Evolutionary conservation across 2,113 vertebrate genomes (phyloP).

Genomic region (Hymenochirus boettgeri): DNA sequence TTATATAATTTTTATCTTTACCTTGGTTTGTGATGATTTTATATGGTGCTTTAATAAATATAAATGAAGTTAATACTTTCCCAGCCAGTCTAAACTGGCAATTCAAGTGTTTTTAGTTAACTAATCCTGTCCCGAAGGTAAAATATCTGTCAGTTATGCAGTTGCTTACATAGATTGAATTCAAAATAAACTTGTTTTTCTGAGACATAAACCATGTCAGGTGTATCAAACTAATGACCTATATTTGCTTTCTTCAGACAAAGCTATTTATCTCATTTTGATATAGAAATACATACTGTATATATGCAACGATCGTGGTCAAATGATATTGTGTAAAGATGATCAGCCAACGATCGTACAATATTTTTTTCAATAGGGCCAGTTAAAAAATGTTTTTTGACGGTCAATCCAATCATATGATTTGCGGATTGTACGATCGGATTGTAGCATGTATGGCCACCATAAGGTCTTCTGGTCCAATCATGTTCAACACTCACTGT

Average conservation of each 20-base stretch:
- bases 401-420: too few relatives aligned
- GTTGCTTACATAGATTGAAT: conserved; percentile 12
- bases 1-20: too few relatives aligned
- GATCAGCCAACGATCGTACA: too few relatives aligned
- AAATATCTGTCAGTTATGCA: conserved; percentile 11
- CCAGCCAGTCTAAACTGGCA: conserved; percentile 1
- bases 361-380: too few relatives aligned
- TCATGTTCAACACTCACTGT: too few relatives aligned
- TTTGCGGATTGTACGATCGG: too few relatives aligned
- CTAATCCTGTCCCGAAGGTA: conserved; percentile 12
- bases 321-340: too few relatives aligned
- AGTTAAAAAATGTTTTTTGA: too few relatives aligned
- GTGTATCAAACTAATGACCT: background rate
- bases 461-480: too few relatives aligned
- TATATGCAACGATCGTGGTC: too few relatives aligned
- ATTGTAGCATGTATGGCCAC: too few relatives aligned
- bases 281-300: too few relatives aligned
- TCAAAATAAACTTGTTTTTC: conserved; percentile 12
- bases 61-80: background rate
- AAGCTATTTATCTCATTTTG: background rate
- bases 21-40: background rate
- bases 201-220: conserved; percentile 1
- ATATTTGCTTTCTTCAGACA: background rate
- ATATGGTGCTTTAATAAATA: background rate
- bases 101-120: conserved; percentile 14